A percentile compares a stretch with the other conserved stretches of the same genome.
phyloP scores from a whole-genome alignment of 2,888 invertebrate species.

The Eristalis tenax region DNA sequence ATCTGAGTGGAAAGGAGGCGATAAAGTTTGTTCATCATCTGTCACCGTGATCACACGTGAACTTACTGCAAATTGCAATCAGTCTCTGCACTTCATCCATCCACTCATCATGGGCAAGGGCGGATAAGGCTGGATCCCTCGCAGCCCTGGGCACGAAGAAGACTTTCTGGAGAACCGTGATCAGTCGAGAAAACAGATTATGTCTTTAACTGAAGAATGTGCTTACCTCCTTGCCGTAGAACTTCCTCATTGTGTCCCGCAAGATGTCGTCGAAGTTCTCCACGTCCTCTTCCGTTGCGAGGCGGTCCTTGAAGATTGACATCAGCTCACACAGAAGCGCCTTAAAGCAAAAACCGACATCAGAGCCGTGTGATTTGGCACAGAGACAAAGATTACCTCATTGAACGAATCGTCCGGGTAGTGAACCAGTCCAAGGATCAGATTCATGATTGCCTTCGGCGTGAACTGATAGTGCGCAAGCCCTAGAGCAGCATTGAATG shows the following conservation, averaged over 20 bases:
- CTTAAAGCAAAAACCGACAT: conserved; percentile 80
- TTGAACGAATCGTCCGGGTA: conserved; percentile 79
- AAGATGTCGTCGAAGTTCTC: conserved; percentile 86
- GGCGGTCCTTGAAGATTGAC: conserved; percentile 88
- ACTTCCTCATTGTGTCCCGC: conserved; percentile 82
- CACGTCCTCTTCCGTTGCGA: conserved; percentile 86
- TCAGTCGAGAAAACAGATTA: background rate
- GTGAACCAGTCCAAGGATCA: conserved; percentile 76
- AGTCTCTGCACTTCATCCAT: conserved; percentile 84
- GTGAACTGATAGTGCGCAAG: conserved; percentile 80
- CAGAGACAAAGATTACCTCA: conserved; percentile 74
- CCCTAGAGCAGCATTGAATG: conserved; percentile 74
- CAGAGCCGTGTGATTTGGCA: background rate
- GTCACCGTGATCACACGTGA: background rate
- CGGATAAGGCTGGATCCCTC: conserved; percentile 78
- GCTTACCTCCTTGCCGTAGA: conserved; percentile 77
- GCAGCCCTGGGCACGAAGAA: conserved; percentile 78
- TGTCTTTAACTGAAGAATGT: background rate
- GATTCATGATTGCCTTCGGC: conserved; percentile 80
- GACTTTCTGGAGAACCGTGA: conserved; percentile 76
- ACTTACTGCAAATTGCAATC: conserved; percentile 86
- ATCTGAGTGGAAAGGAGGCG: conserved; percentile 79
- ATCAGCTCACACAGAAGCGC: conserved; percentile 89
- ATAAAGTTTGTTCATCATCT: conserved; percentile 6
- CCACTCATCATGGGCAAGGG: conserved; percentile 84